These are phyloP conservation scores for Zosterops lateralis DNA, from an alignment of 2,113 vertebrate genomes.

Conservation along the genomic window DNA sequence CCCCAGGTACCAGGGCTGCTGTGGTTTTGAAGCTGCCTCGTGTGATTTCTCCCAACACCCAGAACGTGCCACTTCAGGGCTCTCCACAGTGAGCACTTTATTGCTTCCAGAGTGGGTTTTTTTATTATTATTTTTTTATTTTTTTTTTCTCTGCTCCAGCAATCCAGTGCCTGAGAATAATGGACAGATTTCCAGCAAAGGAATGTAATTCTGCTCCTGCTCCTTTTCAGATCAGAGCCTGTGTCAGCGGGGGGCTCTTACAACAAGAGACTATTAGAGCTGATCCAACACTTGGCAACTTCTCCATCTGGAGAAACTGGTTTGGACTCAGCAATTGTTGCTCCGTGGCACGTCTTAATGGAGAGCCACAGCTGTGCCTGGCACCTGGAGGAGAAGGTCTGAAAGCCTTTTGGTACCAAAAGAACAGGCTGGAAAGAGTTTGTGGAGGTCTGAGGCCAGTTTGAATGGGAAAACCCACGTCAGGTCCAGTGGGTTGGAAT, in stretches of 20 bases:
- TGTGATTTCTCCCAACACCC: background rate
- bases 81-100: background rate
- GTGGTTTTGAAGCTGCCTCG: background rate
- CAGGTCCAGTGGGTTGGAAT: background rate
- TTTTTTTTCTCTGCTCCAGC: background rate
- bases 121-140: too few relatives aligned
- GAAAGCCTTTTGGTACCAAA: background rate
- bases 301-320: conserved; percentile 65
- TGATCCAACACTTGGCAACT: conserved; percentile 70
- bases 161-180: conserved; percentile 37
- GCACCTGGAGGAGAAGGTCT: background rate
- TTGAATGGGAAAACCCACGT: background rate
- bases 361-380: background rate
- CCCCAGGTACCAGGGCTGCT: background rate
- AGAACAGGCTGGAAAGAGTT: background rate
- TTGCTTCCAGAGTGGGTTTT: background rate
- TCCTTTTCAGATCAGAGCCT: conserved; percentile 55
- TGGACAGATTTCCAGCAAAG: conserved; percentile 35
- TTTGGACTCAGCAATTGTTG: conserved; percentile 61
- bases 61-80: background rate
- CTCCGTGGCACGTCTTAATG: conserved; percentile 21
- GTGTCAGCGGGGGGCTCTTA: conserved; percentile 64
- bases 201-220: conserved; percentile 55
- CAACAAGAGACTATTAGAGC: conserved; percentile 69
- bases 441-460: background rate